Conservation (phyloP, 2,113 vertebrate genomes). For the Progne subis region DNA sequence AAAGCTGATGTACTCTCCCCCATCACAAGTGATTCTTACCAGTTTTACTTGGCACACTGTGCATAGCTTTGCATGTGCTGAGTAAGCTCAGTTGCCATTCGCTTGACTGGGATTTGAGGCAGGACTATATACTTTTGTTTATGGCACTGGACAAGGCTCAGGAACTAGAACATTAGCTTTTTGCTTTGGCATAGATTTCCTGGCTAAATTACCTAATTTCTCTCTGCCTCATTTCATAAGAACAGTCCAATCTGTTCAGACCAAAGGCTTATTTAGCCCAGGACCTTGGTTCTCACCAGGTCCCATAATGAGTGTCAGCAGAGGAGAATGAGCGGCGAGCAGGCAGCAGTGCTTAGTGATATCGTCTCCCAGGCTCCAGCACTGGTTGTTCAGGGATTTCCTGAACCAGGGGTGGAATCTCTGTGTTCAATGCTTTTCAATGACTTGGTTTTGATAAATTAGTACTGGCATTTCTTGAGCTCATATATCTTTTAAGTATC, state of each 20-base stretch:
- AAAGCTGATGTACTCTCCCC: neutral
- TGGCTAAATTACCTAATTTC: constrained; percentile 64
- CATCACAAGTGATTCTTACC: neutral
- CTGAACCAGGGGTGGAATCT: constrained; percentile 45
- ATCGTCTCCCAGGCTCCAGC: constrained; percentile 57
- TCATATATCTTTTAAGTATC: constrained; percentile 18
- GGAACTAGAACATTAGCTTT: constrained; percentile 54
- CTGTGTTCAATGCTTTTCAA: constrained; percentile 18
- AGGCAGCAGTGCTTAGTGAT: neutral
- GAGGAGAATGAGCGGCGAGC: neutral
- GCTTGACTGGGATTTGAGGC: neutral
- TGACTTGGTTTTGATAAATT: constrained; percentile 52
- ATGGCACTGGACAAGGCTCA: constrained; percentile 28
- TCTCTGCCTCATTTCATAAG: constrained; percentile 69
- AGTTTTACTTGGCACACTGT: neutral
- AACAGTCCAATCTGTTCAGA: constrained; percentile 65
- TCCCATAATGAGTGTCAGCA: constrained; percentile 16
- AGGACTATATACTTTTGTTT: constrained; percentile 31
- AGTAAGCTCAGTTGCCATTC: neutral
- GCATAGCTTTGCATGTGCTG: neutral
- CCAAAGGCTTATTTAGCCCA: constrained; percentile 48
- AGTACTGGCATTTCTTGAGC: constrained; percentile 19
- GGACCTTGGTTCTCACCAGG: constrained; percentile 57
- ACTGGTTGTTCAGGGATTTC: constrained; percentile 50
- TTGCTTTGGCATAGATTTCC: constrained; percentile 60